These are phyloP conservation scores for Epizoanthus fatuus DNA, from an alignment of 92 coral and sea anemone genomes.

Conservation along the genomic window DNA sequence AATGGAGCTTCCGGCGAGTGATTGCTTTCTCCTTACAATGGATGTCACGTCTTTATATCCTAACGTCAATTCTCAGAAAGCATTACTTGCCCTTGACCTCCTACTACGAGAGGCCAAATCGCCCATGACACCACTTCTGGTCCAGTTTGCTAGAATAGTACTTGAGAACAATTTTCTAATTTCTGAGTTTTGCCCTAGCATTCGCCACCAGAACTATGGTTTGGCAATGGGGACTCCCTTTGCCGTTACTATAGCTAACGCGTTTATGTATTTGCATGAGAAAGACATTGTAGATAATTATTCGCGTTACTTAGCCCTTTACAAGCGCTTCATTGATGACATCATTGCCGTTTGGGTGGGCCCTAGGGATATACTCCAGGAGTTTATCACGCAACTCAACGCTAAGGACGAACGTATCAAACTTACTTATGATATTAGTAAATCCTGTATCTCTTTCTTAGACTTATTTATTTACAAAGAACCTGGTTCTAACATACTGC, in stretches of 20 bases:
- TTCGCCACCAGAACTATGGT: neutral
- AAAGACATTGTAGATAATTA: neutral
- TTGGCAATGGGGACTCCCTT: neutral
- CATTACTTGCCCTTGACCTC: neutral
- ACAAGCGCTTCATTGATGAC: constrained; percentile 44
- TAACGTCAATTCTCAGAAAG: neutral
- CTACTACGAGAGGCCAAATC: neutral
- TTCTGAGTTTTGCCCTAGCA: neutral
- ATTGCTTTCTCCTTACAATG: constrained; percentile 6
- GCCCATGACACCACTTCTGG: neutral
- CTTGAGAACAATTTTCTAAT: neutral
- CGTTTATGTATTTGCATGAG: constrained; percentile 12
- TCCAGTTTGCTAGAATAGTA: neutral
- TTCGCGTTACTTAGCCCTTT: constrained; percentile 10
- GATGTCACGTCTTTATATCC: constrained; percentile 1
- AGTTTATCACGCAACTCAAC: constrained; percentile 11
- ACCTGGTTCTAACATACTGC: neutral
- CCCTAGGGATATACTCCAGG: constrained; percentile 17
- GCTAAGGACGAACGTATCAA: constrained; percentile 22
- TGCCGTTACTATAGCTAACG: neutral
- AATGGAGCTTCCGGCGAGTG: neutral
- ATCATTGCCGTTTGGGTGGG: constrained; percentile 30
- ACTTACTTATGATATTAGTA: neutral
- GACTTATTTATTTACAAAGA: constrained; percentile 44
- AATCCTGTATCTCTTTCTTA: neutral